Evolutionary conservation across 2,888 invertebrate species (phyloP).

Genomic region (Frankliniella fusca): DNA sequence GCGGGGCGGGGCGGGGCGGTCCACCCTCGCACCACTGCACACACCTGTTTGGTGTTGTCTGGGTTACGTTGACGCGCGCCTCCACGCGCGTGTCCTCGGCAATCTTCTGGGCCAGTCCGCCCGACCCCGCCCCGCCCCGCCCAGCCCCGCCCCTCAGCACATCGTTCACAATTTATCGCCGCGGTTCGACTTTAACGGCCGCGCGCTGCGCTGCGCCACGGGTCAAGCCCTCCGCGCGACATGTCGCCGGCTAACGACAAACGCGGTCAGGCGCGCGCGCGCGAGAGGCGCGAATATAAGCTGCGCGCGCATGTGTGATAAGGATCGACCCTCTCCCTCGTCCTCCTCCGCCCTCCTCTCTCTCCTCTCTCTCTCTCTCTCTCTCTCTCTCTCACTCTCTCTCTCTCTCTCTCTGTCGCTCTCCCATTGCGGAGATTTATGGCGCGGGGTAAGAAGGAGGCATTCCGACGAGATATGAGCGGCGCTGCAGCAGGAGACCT

Average conservation of each 20-base stretch:
- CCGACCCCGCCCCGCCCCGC: neutral
- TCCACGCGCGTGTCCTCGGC: neutral
- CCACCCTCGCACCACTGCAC: neutral
- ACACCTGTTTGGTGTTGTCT: too few relatives aligned
- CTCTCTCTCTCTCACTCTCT: too few relatives aligned
- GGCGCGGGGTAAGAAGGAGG: neutral
- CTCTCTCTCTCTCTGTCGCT: too few relatives aligned
- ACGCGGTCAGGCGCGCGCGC: neutral
- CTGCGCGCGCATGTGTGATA: neutral
- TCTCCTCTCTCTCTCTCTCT: too few relatives aligned
- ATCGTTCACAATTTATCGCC: neutral
- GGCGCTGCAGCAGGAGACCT: neutral
- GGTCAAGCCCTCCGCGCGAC: neutral
- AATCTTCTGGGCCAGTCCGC: neutral
- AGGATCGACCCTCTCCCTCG: neutral
- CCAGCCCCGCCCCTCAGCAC: neutral
- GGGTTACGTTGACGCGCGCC: neutral
- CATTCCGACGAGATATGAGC: neutral
- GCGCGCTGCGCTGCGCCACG: neutral
- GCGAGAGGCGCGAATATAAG: neutral
- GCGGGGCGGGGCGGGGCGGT: neutral
- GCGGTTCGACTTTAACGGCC: neutral
- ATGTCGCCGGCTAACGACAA: neutral
- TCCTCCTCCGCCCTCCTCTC: too few relatives aligned
- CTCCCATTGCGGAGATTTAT: constrained; percentile 15